Base-by-base conservation (phyloP, 2,797 vertebrate genomes). In the Dryobates pubescens region DNA sequence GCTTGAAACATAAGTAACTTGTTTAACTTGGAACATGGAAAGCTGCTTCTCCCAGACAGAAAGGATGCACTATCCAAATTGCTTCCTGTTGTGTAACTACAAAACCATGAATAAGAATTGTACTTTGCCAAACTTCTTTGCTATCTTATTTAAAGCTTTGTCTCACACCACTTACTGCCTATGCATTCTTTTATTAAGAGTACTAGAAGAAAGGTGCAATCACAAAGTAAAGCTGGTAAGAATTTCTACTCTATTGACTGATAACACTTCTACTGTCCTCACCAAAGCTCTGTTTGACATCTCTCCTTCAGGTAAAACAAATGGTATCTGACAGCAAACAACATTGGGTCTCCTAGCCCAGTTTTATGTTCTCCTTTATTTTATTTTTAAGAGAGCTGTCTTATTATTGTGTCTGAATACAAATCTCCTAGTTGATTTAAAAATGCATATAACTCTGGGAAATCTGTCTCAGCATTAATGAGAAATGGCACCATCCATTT, bases 361-460 rank as follows among this genome's bases (percentile, higher is more conserved):
- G 57, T 75, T 96, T 90, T 85, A 76, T 47, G 54, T 76, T 73
- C 47, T 63, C 9, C n/a, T 87, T 86, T 89, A 41, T 88, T 92
- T 92, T 87, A 68, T 80, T 90, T 87, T 86, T 59, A 86, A 83
- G 23, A 73, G 45, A 62, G 57, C 23, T 71, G 41, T 83, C 45
- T 67, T 92, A 64, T 36, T 94, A 90, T 63, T 79, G 23, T 74
- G 23, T 57, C 53, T 68, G 32, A 90, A 87, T 22, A 41, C 2
- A 1, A 79, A 88, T 64, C 24, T 92, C 27, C 8, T 14, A 43
- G n/a, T 5, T 88, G 64, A 74, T 95, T 93, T 74, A 17, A 86
- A 92, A 92, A 81, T 47, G n/a, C 26, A 23, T 59, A 19, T 61
- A 92, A 56, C 38, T 67, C 67, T 61, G 18, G 47, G n/a, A 90